Evolutionary conservation across 2,888 invertebrate genomes (phyloP).

Genomic region (Drosophila setosimentum): DNA sequence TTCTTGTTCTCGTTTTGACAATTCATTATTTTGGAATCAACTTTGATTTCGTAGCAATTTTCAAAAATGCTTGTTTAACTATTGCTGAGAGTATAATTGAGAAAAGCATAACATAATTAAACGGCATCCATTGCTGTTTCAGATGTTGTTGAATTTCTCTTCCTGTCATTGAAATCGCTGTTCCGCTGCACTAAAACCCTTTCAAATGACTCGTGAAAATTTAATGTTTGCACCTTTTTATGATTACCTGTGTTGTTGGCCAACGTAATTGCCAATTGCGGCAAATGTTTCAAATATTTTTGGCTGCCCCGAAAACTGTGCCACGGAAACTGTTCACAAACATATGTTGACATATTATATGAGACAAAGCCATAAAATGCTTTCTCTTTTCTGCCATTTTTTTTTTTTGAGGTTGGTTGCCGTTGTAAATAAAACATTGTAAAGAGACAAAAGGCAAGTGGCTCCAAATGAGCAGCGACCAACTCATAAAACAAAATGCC

Average conservation of each 20-base stretch:
- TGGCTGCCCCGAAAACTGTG: background rate
- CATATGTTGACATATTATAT: constrained; percentile 46
- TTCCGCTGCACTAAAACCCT: background rate
- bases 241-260: constrained; percentile 32
- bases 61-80: background rate
- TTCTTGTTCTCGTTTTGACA: background rate
- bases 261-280: constrained; percentile 46
- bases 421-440: constrained; percentile 50
- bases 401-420: background rate
- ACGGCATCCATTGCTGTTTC: background rate
- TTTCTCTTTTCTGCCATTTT: background rate
- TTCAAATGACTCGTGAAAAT: constrained; percentile 31
- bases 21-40: background rate
- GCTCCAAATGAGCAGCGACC: constrained; percentile 62
- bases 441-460: constrained; percentile 42
- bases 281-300: constrained; percentile 20
- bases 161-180: background rate
- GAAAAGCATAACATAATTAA: background rate
- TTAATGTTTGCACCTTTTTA: constrained; percentile 48
- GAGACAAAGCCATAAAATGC: constrained; percentile 20
- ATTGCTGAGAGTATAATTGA: background rate
- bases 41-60: background rate
- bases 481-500: constrained; percentile 60
- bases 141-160: background rate
- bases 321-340: constrained; percentile 18